These are phyloP conservation scores for Trissolcus japonicus DNA, from an alignment of 2,888 invertebrate species.

Conservation along the genomic window DNA sequence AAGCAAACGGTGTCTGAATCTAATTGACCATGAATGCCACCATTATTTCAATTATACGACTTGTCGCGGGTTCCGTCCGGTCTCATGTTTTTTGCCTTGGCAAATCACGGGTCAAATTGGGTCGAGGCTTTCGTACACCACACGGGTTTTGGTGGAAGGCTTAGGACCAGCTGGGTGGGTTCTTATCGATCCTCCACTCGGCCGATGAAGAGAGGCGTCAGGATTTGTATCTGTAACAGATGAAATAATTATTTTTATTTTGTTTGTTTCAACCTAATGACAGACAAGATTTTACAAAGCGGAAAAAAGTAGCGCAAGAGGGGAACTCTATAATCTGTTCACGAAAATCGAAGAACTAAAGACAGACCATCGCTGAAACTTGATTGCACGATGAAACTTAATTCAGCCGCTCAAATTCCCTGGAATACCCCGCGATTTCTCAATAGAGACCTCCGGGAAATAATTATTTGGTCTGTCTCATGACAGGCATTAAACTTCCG, in stretches of 20 bases:
- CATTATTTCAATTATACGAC: conserved; percentile 54
- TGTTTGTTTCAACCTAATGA: too few relatives aligned
- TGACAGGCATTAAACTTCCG: conserved; percentile 15
- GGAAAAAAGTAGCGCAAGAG: too few relatives aligned
- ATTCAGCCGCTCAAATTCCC: not conserved
- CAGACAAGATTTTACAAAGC: too few relatives aligned
- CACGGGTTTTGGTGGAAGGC: not conserved
- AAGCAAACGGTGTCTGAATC: conserved; percentile 48
- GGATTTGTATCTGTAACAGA: too few relatives aligned
- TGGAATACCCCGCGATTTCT: not conserved
- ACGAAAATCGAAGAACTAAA: too few relatives aligned
- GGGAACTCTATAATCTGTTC: too few relatives aligned
- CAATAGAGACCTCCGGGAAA: conserved; percentile 12
- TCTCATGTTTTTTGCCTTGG: conserved; percentile 5
- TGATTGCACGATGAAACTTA: too few relatives aligned
- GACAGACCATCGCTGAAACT: too few relatives aligned
- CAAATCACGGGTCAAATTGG: conserved; percentile 10
- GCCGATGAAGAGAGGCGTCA: too few relatives aligned
- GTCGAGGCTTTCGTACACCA: not conserved
- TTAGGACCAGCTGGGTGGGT: not conserved
- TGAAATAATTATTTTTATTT: too few relatives aligned
- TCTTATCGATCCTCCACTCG: not conserved
- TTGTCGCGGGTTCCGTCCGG: conserved; percentile 40
- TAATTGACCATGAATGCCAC: conserved; percentile 57
- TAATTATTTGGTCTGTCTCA: conserved; percentile 27